These are phyloP conservation scores for Psittacula echo DNA, from an alignment of 2,797 vertebrate species.

Conservation along the genomic window DNA sequence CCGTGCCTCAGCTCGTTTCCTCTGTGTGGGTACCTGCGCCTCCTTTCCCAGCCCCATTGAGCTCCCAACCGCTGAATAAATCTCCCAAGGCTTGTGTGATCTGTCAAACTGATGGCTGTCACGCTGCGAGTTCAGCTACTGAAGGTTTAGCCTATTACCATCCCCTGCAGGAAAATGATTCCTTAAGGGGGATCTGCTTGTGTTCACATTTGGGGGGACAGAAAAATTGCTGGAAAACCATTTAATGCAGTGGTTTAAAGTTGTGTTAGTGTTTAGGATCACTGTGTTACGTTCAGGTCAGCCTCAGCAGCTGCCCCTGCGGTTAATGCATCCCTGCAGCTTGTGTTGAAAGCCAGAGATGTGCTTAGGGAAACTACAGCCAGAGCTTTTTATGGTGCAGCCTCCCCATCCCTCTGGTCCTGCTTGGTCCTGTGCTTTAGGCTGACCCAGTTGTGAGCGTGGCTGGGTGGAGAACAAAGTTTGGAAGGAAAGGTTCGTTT, in stretches of 20 bases:
- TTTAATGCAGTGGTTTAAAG: background rate
- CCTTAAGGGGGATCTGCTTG: background rate
- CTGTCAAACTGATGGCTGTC: background rate
- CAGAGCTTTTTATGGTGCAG: background rate
- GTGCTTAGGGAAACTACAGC: background rate
- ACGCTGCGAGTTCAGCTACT: background rate
- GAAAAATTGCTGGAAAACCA: background rate
- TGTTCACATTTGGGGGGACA: background rate
- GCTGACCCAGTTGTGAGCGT: accelerated
- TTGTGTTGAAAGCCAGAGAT: background rate
- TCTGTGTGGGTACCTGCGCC: background rate
- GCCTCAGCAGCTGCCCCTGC: background rate
- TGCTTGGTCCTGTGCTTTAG: background rate
- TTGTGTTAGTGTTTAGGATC: background rate
- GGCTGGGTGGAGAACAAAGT: background rate
- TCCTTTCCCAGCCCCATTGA: background rate
- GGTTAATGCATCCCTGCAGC: background rate
- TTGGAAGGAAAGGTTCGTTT: background rate
- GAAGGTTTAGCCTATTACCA: background rate
- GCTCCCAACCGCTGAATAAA: background rate
- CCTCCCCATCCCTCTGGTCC: background rate
- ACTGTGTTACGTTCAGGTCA: background rate
- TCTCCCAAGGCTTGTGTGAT: background rate
- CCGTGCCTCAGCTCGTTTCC: background rate
- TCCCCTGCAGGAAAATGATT: background rate